Evolutionary conservation across 2,797 vertebrate species (phyloP).

Genomic region (Pterois miles): DNA sequence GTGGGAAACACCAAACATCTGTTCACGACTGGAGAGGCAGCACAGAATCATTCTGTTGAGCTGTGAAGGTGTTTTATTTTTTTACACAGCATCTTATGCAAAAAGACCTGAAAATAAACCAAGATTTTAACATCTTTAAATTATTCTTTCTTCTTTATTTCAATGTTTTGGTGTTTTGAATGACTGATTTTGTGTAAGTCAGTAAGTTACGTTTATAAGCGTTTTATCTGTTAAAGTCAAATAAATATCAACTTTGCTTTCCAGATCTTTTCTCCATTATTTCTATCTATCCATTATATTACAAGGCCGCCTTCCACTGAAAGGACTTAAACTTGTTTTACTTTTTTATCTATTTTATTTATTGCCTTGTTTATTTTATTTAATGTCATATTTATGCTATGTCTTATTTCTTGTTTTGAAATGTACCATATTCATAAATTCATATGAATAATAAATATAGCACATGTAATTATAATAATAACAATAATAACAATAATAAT

Average conservation of each 20-base stretch:
- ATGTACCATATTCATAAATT: too few species aligned
- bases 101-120: background rate
- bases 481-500: too few species aligned
- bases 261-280: background rate
- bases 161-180: background rate
- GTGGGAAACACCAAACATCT: conserved; percentile 42
- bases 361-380: too few species aligned
- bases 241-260: background rate
- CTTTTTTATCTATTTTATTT: background rate
- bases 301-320: background rate
- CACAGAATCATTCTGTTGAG: background rate
- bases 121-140: too few species aligned
- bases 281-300: too few species aligned
- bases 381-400: too few species aligned
- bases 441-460: too few species aligned
- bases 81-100: background rate
- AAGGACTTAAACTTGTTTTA: background rate
- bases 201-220: background rate
- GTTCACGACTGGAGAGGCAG: background rate
- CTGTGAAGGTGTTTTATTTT: background rate
- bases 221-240: background rate
- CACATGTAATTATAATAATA: too few species aligned
- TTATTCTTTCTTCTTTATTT: background rate
- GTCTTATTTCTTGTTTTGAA: too few species aligned
- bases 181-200: background rate